A percentile compares a stretch with the other conserved stretches of the same genome.
phyloP scores from a whole-genome alignment of 2,888 invertebrate genomes.

The Horisme vitalbata region DNA sequence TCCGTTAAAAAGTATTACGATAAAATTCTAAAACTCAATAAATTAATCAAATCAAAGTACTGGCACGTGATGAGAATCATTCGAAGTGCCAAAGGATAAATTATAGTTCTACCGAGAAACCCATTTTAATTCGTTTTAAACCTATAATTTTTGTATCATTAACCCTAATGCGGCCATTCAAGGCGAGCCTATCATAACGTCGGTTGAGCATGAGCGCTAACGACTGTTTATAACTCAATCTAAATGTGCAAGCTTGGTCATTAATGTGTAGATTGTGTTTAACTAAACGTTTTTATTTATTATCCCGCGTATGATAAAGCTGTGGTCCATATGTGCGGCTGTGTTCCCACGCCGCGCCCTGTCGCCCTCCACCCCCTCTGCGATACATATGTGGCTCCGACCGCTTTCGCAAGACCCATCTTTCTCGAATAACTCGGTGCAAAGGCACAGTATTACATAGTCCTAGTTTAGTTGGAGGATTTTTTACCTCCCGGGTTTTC shows the following conservation, averaged over 20 bases:
- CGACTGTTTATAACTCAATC: slow-evolving; percentile 50
- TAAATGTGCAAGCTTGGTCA: slow-evolving; percentile 58
- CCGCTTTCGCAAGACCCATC: slow-evolving; percentile 58
- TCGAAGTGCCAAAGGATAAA: slow-evolving; percentile 13
- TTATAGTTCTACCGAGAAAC: slow-evolving; percentile 21
- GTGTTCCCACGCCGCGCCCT: slow-evolving; percentile 67
- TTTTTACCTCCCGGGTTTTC: slow-evolving; percentile 72
- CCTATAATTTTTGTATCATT: slow-evolving; percentile 37
- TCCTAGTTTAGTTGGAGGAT: slow-evolving; percentile 49
- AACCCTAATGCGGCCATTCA: slow-evolving; percentile 32
- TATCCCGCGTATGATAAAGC: slow-evolving; percentile 70
- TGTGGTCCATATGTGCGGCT: slow-evolving; percentile 75
- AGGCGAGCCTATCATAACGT: slow-evolving; percentile 38
- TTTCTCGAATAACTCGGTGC: slow-evolving; percentile 33
- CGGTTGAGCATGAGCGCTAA: slow-evolving; percentile 39
- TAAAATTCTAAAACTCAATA: slow-evolving; percentile 7
- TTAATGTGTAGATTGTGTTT: slow-evolving; percentile 61
- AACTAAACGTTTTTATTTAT: slow-evolving; percentile 72
- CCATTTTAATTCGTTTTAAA: slow-evolving; percentile 28
- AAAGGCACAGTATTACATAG: slow-evolving; percentile 36
- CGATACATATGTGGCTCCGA: slow-evolving; percentile 58
- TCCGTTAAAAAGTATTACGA: too few relatives aligned
- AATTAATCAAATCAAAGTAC: slow-evolving; percentile 7
- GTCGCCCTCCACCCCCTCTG: slow-evolving; percentile 46
- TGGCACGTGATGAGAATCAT: slow-evolving; percentile 11